Conservation (phyloP, 1,140 invertebrate species). For the Littorina saxatilis region DNA sequence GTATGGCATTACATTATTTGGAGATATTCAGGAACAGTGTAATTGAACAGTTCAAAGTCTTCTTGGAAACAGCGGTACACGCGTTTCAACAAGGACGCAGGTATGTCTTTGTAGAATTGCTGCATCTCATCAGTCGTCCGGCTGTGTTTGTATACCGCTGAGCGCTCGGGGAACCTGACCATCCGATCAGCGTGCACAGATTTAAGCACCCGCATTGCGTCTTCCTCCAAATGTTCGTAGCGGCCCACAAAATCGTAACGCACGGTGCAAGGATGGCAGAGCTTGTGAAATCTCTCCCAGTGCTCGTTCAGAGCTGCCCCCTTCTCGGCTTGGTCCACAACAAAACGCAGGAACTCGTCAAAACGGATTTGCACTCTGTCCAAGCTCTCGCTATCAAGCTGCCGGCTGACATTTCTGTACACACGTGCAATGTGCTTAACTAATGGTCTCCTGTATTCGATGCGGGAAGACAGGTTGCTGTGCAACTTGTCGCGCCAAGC, state of each 20-base stretch:
- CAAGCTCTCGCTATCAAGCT: neutral
- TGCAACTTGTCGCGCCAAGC: slow-evolving; percentile 94
- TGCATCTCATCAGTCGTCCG: neutral
- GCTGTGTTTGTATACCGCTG: neutral
- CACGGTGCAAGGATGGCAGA: slow-evolving; percentile 25
- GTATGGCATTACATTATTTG: too few relatives aligned
- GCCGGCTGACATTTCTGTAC: neutral
- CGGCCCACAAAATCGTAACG: slow-evolving; percentile 38
- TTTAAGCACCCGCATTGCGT: neutral
- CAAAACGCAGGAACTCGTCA: slow-evolving; percentile 10
- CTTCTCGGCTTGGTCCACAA: neutral
- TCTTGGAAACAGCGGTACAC: neutral
- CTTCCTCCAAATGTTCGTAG: slow-evolving; percentile 9
- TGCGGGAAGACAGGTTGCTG: slow-evolving; percentile 78
- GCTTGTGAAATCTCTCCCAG: slow-evolving; percentile 28
- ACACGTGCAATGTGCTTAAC: slow-evolving; percentile 84
- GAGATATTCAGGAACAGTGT: too few relatives aligned
- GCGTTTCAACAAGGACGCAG: neutral
- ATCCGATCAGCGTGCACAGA: neutral
- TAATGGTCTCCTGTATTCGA: slow-evolving; percentile 85
- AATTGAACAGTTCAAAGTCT: neutral
- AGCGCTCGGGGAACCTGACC: neutral
- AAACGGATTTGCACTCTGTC: neutral
- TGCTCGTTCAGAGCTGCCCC: slow-evolving; percentile 20
- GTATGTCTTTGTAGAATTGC: neutral